Conservation (phyloP, 1,140 invertebrate species). For the Glossosoma conforme region DNA sequence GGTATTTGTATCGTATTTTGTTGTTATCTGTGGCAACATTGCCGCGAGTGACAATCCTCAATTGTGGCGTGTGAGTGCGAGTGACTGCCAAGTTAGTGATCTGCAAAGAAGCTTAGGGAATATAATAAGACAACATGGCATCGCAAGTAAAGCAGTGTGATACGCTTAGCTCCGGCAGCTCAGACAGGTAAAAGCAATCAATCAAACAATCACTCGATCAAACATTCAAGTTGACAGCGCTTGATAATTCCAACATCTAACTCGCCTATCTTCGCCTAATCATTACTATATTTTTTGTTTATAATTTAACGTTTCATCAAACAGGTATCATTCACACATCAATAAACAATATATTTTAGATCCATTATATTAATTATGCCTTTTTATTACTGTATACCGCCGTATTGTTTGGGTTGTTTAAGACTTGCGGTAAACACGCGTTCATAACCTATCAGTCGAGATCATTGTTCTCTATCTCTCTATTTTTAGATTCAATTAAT, state of each 20-base stretch:
- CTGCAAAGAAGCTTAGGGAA: too few species aligned
- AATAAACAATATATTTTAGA: background rate
- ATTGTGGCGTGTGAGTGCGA: too few species aligned
- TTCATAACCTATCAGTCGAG: conserved; percentile 15
- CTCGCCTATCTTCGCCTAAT: background rate
- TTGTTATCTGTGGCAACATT: too few species aligned
- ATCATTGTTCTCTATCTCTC: conserved; percentile 16
- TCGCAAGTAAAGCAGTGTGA: conserved; percentile 16
- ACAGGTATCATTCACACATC: background rate
- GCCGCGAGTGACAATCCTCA: too few species aligned
- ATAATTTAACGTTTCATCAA: background rate
- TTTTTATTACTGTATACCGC: background rate
- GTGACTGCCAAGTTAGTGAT: too few species aligned
- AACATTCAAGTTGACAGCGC: background rate
- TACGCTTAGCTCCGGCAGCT: conserved; percentile 20
- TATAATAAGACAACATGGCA: conserved; percentile 14
- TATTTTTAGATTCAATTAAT: conserved; percentile 17
- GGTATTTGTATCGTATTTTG: too few species aligned
- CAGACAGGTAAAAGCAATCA: conserved; percentile 16
- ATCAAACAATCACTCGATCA: background rate
- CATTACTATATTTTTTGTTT: background rate
- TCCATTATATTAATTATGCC: background rate
- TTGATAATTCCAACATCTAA: background rate
- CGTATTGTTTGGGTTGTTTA: background rate
- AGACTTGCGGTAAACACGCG: background rate